These are phyloP conservation scores for Quiscalus mexicanus DNA, from an alignment of 2,113 vertebrate species.

Conservation along the genomic window DNA sequence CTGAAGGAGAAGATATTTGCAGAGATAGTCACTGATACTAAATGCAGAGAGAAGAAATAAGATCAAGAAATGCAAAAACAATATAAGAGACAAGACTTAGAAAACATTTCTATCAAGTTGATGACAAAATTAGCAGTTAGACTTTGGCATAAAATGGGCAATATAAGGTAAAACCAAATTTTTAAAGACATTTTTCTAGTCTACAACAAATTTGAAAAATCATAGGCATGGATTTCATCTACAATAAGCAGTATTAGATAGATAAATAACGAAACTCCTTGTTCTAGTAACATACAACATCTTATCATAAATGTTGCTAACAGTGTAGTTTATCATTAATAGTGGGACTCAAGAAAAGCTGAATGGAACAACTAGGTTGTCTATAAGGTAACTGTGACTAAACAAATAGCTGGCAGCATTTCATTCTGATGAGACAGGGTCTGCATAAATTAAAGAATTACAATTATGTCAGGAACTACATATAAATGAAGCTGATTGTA, in stretches of 20 bases:
- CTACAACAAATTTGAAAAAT: slow-evolving; percentile 1
- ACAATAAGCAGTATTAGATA: neutral
- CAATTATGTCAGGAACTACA: slow-evolving; percentile 64
- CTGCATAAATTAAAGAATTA: slow-evolving; percentile 59
- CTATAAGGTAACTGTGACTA: slow-evolving; percentile 23
- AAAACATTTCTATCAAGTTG: neutral
- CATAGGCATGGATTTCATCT: neutral
- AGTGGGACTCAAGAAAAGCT: neutral
- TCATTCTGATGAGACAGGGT: slow-evolving; percentile 54
- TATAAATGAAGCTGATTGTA: slow-evolving; percentile 44
- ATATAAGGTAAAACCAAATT: neutral
- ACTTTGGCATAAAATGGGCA: neutral
- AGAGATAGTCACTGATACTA: neutral
- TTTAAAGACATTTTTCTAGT: neutral
- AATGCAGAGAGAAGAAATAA: neutral
- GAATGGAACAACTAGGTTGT: neutral
- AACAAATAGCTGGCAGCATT: slow-evolving; percentile 46
- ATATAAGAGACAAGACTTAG: neutral
- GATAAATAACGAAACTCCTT: neutral
- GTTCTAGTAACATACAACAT: neutral
- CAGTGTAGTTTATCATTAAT: neutral
- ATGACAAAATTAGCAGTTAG: neutral
- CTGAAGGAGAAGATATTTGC: neutral
- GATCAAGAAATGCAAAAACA: neutral
- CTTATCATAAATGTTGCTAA: neutral